Conservation (phyloP, 2,113 vertebrate species). For the Dromiciops gliroides region DNA sequence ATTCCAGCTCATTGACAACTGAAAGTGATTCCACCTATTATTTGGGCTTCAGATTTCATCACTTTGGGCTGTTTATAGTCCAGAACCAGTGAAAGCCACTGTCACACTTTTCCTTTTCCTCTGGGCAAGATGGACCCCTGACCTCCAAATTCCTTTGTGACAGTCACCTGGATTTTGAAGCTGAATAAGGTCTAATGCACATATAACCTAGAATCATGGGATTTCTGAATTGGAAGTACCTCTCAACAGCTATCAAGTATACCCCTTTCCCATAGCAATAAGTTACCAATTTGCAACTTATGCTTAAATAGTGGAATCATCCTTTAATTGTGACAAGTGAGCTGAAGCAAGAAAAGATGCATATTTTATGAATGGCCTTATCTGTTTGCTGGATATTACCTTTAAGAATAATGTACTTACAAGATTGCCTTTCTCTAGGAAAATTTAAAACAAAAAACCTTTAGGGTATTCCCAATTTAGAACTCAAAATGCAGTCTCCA, state of each 20-base stretch:
- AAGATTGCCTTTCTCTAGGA: constrained; percentile 66
- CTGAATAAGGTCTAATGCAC: constrained; percentile 74
- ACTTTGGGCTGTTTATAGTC: constrained; percentile 77
- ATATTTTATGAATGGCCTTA: constrained; percentile 82
- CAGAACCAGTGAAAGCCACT: constrained; percentile 75
- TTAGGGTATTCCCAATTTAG: constrained; percentile 70
- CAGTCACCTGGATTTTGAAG: constrained; percentile 80
- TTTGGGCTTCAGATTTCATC: constrained; percentile 69
- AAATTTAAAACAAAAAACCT: constrained; percentile 27
- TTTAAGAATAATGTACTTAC: constrained; percentile 71
- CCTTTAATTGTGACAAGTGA: constrained; percentile 74
- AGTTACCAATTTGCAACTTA: constrained; percentile 69
- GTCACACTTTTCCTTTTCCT: constrained; percentile 69
- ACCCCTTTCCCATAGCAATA: constrained; percentile 79
- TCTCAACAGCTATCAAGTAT: not conserved
- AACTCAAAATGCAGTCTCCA: constrained; percentile 65
- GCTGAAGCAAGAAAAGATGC: constrained; percentile 76
- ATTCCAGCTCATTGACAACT: constrained; percentile 77
- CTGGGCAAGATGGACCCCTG: constrained; percentile 76
- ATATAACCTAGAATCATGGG: constrained; percentile 31
- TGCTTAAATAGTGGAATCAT: constrained; percentile 72
- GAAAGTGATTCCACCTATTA: constrained; percentile 62
- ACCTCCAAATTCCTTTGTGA: constrained; percentile 78
- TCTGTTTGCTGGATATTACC: constrained; percentile 78
- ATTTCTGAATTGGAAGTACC: not conserved